Evolutionary conservation across 2,113 vertebrate genomes (phyloP).

Genomic region (Gobio gobio): DNA sequence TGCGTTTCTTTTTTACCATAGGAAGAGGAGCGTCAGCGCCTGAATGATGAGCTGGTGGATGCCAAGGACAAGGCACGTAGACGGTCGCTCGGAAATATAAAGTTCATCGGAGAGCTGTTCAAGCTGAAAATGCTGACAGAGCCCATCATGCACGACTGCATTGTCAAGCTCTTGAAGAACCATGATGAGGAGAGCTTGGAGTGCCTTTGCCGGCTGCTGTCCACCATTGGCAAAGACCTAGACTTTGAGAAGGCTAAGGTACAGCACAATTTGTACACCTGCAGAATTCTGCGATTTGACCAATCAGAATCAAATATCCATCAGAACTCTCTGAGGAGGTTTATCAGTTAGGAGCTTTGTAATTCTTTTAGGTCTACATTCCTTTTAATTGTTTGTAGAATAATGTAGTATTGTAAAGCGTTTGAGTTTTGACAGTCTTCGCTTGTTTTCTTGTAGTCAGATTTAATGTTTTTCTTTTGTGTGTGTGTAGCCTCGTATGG

Average conservation of each 20-base stretch:
- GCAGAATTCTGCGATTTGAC: neutral
- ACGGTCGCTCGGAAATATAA: slow-evolving; percentile 95
- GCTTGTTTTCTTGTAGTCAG: neutral
- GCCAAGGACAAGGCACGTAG: slow-evolving; percentile 88
- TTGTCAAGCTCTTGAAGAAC: slow-evolving; percentile 97
- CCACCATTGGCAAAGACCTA: slow-evolving; percentile 97
- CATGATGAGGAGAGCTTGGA: slow-evolving; percentile 96
- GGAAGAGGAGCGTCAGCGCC: slow-evolving; percentile 86
- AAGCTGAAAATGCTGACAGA: slow-evolving; percentile 99
- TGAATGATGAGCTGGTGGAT: slow-evolving; percentile 88
- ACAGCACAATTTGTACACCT: neutral
- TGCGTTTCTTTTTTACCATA: slow-evolving; percentile 22
- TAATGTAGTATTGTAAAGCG: neutral
- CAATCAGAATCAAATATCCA: neutral
- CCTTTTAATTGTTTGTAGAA: neutral
- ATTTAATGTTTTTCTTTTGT: neutral
- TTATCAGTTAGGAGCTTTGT: slow-evolving; percentile 10
- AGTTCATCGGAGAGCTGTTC: slow-evolving; percentile 97
- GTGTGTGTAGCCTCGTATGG: slow-evolving; percentile 88
- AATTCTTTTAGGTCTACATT: neutral
- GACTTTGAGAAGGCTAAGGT: slow-evolving; percentile 97
- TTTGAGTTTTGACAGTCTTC: neutral
- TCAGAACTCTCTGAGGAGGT: neutral
- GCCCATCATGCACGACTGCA: slow-evolving; percentile 98
- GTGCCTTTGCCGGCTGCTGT: slow-evolving; percentile 94